Conservation (phyloP, 2,888 invertebrate genomes). For the Erebia ligea region DNA sequence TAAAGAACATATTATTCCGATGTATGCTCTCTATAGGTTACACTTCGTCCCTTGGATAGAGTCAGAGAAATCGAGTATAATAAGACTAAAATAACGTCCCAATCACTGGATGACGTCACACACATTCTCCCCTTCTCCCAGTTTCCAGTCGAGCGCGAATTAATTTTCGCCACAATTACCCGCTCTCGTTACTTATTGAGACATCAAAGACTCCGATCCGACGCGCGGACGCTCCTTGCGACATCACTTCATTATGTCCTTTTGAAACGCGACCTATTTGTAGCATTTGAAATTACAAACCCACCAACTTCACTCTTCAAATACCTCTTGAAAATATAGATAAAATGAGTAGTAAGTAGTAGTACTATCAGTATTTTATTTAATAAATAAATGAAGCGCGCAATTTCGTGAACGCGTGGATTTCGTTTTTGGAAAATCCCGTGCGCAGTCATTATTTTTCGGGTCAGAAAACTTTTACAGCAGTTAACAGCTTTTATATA, state of each 20-base stretch:
- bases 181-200: constrained; percentile 80
- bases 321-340: neutral
- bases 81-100: constrained; percentile 8
- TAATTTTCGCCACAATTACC: constrained; percentile 81
- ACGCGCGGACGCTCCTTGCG: constrained; percentile 50
- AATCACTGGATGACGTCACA: constrained; percentile 40
- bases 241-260: constrained; percentile 51
- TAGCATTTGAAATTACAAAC: constrained; percentile 33
- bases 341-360: neutral
- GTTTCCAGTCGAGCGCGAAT: constrained; percentile 58
- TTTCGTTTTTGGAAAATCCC: too few relatives aligned
- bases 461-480: too few relatives aligned
- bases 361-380: neutral
- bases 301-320: constrained; percentile 1
- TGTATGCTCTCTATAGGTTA: too few relatives aligned
- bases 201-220: constrained; percentile 73
- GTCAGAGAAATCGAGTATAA: neutral
- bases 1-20: too few relatives aligned
- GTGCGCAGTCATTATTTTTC: too few relatives aligned
- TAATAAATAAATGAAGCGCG: neutral
- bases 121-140: constrained; percentile 43
- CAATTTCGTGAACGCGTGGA: too few relatives aligned
- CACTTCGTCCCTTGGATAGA: constrained; percentile 1
- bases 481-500: too few relatives aligned
- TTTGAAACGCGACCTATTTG: constrained; percentile 44